A percentile compares a stretch with the other conserved stretches of the same genome.
These are phyloP conservation scores for Mya arenaria DNA, from an alignment of 1,140 invertebrate genomes.

Conservation along the genomic window DNA sequence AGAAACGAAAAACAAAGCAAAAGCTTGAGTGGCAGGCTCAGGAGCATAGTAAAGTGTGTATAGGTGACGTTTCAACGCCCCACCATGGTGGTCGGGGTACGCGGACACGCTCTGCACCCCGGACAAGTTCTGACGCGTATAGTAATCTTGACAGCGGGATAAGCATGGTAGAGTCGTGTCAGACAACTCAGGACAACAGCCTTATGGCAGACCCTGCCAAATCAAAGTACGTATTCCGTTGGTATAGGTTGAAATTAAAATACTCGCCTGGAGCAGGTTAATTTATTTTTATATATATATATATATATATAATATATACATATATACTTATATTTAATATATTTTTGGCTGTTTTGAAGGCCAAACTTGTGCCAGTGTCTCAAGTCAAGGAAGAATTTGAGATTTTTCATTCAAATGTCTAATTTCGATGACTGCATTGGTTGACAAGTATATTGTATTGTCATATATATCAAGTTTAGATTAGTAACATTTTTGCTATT, in stretches of 20 bases:
- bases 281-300: too few relatives aligned
- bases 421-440: too few relatives aligned
- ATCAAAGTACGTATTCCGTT: conserved; percentile 75
- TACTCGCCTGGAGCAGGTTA: too few relatives aligned
- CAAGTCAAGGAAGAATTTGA: too few relatives aligned
- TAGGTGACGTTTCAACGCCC: conserved; percentile 47
- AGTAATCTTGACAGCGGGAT: conserved; percentile 89
- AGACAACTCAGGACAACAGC: conserved; percentile 53
- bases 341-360: too few relatives aligned
- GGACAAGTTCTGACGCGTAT: conserved; percentile 74
- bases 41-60: conserved; percentile 62
- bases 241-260: neutral
- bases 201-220: conserved; percentile 74
- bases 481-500: too few relatives aligned
- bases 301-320: too few relatives aligned
- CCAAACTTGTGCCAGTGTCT: too few relatives aligned
- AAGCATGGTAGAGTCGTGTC: conserved; percentile 84
- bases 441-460: too few relatives aligned
- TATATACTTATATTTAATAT: too few relatives aligned
- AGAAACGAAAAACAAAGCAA: conserved; percentile 63
- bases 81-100: conserved; percentile 59
- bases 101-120: conserved; percentile 56
- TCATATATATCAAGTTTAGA: too few relatives aligned
- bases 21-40: conserved; percentile 72
- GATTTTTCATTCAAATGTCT: too few relatives aligned